A percentile compares a stretch with the other conserved stretches of the same genome.
phyloP scores from a whole-genome alignment of 2,797 vertebrate species.

The Anas bernieri region DNA sequence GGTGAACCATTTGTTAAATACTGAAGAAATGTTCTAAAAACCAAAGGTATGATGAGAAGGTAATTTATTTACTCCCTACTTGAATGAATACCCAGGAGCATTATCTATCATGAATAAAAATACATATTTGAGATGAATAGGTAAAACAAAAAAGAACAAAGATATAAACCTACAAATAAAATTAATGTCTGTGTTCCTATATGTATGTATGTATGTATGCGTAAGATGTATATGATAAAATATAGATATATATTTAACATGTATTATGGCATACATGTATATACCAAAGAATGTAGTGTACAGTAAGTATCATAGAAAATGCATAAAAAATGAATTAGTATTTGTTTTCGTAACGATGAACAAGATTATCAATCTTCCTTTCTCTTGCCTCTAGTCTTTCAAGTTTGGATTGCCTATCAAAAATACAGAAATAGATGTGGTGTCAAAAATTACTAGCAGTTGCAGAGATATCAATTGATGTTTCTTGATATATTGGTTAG shows the following conservation, averaged over 20 bases:
- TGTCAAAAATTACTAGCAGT: background rate
- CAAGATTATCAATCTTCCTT: background rate
- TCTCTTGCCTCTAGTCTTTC: background rate
- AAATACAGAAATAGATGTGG: background rate
- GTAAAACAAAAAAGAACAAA: background rate
- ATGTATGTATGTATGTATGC: background rate
- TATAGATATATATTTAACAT: background rate
- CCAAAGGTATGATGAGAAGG: constrained; percentile 47
- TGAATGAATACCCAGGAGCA: constrained; percentile 22
- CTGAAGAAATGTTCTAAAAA: constrained; percentile 10
- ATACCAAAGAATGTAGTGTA: background rate
- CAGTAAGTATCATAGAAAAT: background rate
- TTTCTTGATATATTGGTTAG: background rate
- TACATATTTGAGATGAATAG: background rate
- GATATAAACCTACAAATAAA: background rate
- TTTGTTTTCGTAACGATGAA: background rate
- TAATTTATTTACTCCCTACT: constrained; percentile 29
- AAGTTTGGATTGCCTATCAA: background rate
- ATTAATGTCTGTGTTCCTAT: background rate
- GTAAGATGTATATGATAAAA: background rate
- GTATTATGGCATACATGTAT: background rate
- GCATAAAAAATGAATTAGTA: background rate
- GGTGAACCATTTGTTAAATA: constrained; percentile 38
- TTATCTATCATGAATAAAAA: background rate
- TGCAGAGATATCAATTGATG: background rate